Evolutionary conservation across 2,888 invertebrate species (phyloP), one percentile per base, ranked within the genome.

Genomic region (Bombylius major): DNA sequence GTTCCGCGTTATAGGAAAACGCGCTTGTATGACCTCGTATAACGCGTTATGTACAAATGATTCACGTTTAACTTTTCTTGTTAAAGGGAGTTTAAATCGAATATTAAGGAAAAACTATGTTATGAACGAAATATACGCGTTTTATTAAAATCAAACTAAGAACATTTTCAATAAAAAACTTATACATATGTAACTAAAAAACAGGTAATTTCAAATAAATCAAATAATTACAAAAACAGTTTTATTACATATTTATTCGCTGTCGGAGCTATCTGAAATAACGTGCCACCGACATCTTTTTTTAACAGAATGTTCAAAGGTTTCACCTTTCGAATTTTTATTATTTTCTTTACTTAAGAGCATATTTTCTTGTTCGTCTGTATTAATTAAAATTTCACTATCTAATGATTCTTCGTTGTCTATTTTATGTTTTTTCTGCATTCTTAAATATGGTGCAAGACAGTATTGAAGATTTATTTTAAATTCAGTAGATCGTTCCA

Each of bases 261-360:
- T 36, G 36, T 50, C 50, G 50, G 50, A 50, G 34, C 50, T 50
- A 50, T 50, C 50, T 33, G 13, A 32, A 50, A 50, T 52, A 44
- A 52, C 45, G 52, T 46, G 31, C 44, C 44, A 53, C 46, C 47
- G 47, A 53, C 47, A 53, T 53, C 39, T 34, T 49, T 36, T 54
- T 44, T 48, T 49, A 44, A 49, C 36, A 54, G 42, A 50, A 50
- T 42, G 50, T 44, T 54, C 49, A 44, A 50, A 50, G 50, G 42
- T 50, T 54, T 50, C 50, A 50, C 50, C 49, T 33, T 44, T 49
- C 45, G 50, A 49, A 44, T 54, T 49, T 54, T 49, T 54, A 44
- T 50, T 49, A 49, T 54, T 54, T 54, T 54, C 54, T 42, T 50
- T 54, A 45, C 39, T 48, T 53, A 48, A 48, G 39, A 48, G 31